Evolutionary conservation across 2,113 vertebrate genomes (phyloP).

Genomic region (Mesocricetus auratus): DNA sequence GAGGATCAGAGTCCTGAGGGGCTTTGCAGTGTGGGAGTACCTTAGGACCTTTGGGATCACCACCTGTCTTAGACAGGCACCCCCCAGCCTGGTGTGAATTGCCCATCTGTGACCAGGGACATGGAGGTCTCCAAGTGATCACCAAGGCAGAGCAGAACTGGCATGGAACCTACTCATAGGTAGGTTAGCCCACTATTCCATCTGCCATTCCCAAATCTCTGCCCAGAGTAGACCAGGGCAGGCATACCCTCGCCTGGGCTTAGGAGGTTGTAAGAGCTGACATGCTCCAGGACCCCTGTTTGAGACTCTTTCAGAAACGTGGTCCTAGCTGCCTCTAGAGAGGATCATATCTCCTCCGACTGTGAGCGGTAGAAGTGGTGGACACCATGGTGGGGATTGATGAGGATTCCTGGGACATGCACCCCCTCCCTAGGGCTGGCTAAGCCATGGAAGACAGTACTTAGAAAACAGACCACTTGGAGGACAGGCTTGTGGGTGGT

Average conservation of each 20-base stretch:
- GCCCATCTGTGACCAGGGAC: neutral
- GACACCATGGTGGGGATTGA: neutral
- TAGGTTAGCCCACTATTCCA: neutral
- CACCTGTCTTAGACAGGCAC: neutral
- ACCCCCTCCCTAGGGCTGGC: neutral
- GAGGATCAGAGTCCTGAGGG: neutral
- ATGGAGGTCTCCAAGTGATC: neutral
- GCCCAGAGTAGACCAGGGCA: neutral
- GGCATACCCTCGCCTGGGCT: neutral
- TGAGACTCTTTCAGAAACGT: neutral
- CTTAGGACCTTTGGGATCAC: neutral
- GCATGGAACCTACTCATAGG: too few species aligned
- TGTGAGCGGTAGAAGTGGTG: rapidly evolving
- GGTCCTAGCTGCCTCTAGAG: neutral
- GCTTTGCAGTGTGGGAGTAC: rapidly evolving
- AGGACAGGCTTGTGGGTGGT: neutral
- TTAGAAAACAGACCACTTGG: neutral
- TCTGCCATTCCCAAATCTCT: neutral
- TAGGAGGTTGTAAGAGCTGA: neutral
- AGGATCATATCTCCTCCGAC: neutral
- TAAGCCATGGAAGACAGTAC: neutral
- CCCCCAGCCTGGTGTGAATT: neutral
- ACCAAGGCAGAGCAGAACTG: neutral
- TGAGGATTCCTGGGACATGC: neutral
- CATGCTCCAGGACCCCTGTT: rapidly evolving